Conservation (phyloP, 2,888 invertebrate genomes). For the Rotaria magnacalcarata region DNA sequence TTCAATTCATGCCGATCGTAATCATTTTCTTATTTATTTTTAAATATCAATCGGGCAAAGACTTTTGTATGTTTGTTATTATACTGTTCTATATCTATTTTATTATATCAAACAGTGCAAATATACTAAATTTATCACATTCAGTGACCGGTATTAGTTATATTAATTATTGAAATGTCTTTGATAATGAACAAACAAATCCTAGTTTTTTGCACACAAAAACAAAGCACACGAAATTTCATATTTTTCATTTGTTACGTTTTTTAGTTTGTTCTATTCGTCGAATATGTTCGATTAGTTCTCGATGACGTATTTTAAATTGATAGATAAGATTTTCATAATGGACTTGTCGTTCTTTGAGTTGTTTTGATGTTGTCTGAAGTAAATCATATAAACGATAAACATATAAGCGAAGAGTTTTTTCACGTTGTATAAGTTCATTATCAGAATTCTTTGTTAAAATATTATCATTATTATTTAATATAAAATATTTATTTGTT, state of each 20-base stretch:
- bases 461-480: background rate
- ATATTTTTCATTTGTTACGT: background rate
- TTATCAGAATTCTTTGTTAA: background rate
- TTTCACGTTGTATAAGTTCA: slow-evolving; percentile 8
- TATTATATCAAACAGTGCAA: background rate
- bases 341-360: slow-evolving; percentile 7
- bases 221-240: background rate
- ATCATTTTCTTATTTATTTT: too few relatives aligned
- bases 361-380: background rate
- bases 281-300: background rate
- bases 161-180: too few relatives aligned
- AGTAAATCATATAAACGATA: slow-evolving; percentile 20
- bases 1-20: too few relatives aligned
- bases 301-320: background rate
- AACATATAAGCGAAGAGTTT: slow-evolving; percentile 5
- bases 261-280: background rate
- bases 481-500: background rate
- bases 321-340: slow-evolving; percentile 7
- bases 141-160: background rate
- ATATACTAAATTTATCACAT: background rate
- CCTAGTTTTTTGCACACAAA: background rate
- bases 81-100: too few relatives aligned
- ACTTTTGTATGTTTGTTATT: too few relatives aligned
- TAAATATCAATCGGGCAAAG: too few relatives aligned
- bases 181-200: too few relatives aligned